These are phyloP conservation scores for Neoarius graeffei DNA, from an alignment of 2,113 vertebrate genomes.

Conservation along the genomic window DNA sequence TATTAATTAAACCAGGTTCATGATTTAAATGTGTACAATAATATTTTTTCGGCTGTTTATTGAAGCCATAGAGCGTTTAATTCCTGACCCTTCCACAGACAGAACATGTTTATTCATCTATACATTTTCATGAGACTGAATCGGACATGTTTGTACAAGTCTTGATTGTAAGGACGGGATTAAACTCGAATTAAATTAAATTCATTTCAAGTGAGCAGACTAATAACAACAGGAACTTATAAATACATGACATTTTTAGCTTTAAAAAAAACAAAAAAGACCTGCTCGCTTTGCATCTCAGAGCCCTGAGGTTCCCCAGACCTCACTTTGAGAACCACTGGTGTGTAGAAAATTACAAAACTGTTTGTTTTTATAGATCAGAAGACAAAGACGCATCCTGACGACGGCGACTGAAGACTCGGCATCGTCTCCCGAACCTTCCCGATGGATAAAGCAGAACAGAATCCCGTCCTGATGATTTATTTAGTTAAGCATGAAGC, in stretches of 20 bases:
- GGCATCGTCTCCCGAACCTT: background rate
- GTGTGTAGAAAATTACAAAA: background rate
- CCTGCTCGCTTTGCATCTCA: no score
- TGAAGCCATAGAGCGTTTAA: background rate
- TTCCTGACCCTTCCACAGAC: background rate
- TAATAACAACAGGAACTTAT: background rate
- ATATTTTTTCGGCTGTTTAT: background rate
- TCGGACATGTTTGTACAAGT: background rate
- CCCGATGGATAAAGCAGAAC: background rate
- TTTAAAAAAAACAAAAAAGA: background rate
- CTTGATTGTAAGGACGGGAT: background rate
- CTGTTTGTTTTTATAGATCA: background rate
- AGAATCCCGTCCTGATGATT: background rate
- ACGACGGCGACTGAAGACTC: background rate
- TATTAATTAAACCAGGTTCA: background rate
- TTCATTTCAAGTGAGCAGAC: background rate
- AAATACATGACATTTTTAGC: background rate
- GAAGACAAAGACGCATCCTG: background rate
- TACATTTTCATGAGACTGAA: background rate
- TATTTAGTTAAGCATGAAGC: background rate
- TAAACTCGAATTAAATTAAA: background rate
- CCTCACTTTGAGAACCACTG: background rate
- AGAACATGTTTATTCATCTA: background rate
- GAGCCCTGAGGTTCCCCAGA: background rate
- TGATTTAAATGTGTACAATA: constrained; percentile 15